A percentile compares a stretch with the other conserved stretches of the same genome.
These are phyloP conservation scores for Imbricaverruca yamaguchii DNA, from an alignment of 2,888 invertebrate species.

Conservation along the genomic window DNA sequence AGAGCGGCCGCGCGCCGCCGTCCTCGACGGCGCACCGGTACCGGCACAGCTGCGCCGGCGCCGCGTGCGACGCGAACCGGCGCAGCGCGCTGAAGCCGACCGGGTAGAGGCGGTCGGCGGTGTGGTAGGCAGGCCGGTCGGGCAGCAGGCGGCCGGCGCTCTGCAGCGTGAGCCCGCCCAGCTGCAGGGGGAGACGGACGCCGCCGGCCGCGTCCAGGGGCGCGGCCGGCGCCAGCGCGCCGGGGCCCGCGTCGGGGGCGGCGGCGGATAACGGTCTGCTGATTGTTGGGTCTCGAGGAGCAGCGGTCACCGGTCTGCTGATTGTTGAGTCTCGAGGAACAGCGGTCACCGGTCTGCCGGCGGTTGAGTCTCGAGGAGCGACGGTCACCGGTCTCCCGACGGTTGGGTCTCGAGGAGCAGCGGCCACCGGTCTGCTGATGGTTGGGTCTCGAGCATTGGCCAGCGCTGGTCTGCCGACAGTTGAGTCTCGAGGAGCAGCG, in stretches of 20 bases:
- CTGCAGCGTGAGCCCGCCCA: not conserved
- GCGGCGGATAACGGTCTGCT: too few relatives aligned
- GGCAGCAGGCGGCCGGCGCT: not conserved
- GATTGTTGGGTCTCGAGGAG: too few relatives aligned
- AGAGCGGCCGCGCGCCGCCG: not conserved
- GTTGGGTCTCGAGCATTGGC: too few relatives aligned
- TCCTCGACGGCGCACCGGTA: not conserved
- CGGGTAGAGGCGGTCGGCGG: not conserved
- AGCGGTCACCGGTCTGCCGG: too few relatives aligned
- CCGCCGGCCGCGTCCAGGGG: not conserved
- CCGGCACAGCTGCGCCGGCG: not conserved
- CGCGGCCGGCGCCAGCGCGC: not conserved
- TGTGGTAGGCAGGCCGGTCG: not conserved
- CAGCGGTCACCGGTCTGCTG: too few relatives aligned
- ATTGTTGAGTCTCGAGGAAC: too few relatives aligned
- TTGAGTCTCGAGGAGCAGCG: too few relatives aligned
- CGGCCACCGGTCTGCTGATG: too few relatives aligned
- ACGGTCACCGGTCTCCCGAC: too few relatives aligned
- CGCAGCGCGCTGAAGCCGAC: not conserved
- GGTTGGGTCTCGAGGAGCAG: too few relatives aligned
- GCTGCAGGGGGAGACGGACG: not conserved
- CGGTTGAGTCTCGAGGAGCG: too few relatives aligned
- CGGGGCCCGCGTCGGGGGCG: not conserved
- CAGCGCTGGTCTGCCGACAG: too few relatives aligned
- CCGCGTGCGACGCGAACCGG: not conserved